Base-by-base conservation (phyloP, 2,888 invertebrate genomes). In the Endomychus coccineus region DNA sequence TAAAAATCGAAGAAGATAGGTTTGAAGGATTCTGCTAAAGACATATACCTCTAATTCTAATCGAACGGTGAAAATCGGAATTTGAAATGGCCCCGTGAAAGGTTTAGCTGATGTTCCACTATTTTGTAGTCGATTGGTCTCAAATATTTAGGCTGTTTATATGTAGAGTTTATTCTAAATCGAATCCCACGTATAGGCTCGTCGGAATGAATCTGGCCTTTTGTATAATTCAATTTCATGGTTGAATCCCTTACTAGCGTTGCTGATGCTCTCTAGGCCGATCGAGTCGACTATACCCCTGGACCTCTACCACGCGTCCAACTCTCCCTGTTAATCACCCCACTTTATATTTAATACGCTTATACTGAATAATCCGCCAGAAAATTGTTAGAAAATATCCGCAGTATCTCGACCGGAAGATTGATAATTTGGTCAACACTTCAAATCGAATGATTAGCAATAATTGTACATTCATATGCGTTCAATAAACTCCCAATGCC, bases 211-310 rank as follows among this genome's bases (percentile, higher is more conserved):
- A 56, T 53, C 54, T 53, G 56, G 56, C 55, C 61, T 59, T 53
- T 57, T 59, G 60, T 63, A 66, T 66, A 66, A 66, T 66, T 66
- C 66, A 66, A 66, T 66, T 66, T 66, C 66, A 66, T 62, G 66
- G 59, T 64, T 62, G 64, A 59, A 63, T 64, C 63, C 63, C 61
- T 60, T 47, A 50, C 48, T 52, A 50, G 46, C 42, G 44, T 51
- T 46, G 49, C 53, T 23, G 30, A 19, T 7, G 36, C 33, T 28
- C 4, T 28, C 15, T 29, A 27, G 25, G 33, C 37, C 27, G 24
- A 28, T 32, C 32, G 19, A 22, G 34, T 16, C 27, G 19, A 27
- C 19, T 29, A n/a, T 30, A 34, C 35, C 25, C 39, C 35, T 28
- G 35, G 36, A 29, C 15, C 38, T 19, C 17, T 7, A 15, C 31